Evolutionary conservation across 2,797 vertebrate genomes (phyloP), one percentile per base, ranked within the genome.

Genomic region (Ctenosaura bakeri): DNA sequence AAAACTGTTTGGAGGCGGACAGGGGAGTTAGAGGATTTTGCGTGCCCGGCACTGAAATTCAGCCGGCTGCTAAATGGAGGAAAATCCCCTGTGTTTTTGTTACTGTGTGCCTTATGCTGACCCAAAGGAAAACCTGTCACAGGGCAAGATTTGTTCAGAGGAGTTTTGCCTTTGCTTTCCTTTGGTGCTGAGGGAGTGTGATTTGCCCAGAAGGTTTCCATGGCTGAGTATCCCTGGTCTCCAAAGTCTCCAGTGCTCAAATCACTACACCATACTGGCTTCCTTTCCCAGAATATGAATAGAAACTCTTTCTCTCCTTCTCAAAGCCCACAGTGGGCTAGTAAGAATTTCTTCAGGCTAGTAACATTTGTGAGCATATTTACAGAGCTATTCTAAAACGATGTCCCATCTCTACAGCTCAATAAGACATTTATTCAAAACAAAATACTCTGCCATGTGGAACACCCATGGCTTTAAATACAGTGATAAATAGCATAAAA

Each of bases 381-480:
- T 80, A 8, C 50, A 16, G 52, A 54, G 50, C 1, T 13, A 22
- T 85, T 85, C 91, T 89, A 93, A 95, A 95, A 88, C 91, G 94
- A 93, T 89, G 90, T 6, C 71, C 83, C 66, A 59, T 73, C 92
- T 90, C 66, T 82, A 38, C 26, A 94, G 88, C 74, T 92, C 54
- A 80, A n/a, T 84, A 91, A 93, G 93, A 26, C 93, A 94, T 92
- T 83, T 86, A 91, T 52, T 92, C 0, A 86, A 88, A 96, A 95
- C 92, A 93, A 93, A 90, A 90, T 91, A 94, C 89, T 73, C 56
- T 42, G 64, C 78, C 22, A 12, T 76, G 87, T 88, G 88, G 73
- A 83, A 92, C 94, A 96, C 93, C 92, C 76, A 32, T 94, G 93
- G 91, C 94, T 91, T 94, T 88, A 89, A 96, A 92, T 94, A 90